phyloP scores from a whole-genome alignment of 2,888 invertebrate genomes.

The Helicoverpa assulta region DNA sequence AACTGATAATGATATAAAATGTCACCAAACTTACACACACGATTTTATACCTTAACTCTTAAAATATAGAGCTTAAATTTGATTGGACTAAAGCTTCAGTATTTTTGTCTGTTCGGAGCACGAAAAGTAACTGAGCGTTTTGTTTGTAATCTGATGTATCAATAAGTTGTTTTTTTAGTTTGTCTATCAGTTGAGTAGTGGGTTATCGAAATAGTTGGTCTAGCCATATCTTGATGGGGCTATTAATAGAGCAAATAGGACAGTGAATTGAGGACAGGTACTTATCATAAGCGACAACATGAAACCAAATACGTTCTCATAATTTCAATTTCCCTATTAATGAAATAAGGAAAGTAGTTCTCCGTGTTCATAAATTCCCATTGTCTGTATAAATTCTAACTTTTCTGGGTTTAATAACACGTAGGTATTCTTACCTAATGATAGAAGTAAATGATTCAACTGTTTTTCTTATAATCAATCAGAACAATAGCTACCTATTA shows the following conservation, averaged over 20 bases:
- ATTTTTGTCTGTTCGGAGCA: constrained; percentile 24
- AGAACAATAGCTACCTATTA: too few species aligned
- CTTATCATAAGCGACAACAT: background rate
- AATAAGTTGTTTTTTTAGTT: constrained; percentile 40
- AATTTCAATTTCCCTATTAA: too few species aligned
- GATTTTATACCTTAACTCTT: constrained; percentile 3
- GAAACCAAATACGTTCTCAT: too few species aligned
- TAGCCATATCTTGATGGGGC: background rate
- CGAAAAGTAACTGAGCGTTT: constrained; percentile 18
- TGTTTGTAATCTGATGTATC: constrained; percentile 26
- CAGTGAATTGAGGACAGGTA: background rate
- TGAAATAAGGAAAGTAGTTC: too few species aligned
- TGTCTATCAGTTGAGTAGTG: constrained; percentile 47
- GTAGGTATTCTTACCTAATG: too few species aligned
- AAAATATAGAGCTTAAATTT: constrained; percentile 5
- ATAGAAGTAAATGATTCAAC: too few species aligned
- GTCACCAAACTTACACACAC: constrained; percentile 38
- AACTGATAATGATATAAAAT: constrained; percentile 68
- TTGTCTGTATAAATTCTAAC: too few species aligned
- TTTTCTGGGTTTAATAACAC: too few species aligned
- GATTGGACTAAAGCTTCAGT: background rate
- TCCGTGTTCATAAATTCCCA: too few species aligned
- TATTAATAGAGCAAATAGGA: background rate
- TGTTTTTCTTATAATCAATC: too few species aligned
- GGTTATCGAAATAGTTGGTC: constrained; percentile 39